Base-by-base conservation (phyloP, 2,113 vertebrate species). In the Xiphophorus maculatus region DNA sequence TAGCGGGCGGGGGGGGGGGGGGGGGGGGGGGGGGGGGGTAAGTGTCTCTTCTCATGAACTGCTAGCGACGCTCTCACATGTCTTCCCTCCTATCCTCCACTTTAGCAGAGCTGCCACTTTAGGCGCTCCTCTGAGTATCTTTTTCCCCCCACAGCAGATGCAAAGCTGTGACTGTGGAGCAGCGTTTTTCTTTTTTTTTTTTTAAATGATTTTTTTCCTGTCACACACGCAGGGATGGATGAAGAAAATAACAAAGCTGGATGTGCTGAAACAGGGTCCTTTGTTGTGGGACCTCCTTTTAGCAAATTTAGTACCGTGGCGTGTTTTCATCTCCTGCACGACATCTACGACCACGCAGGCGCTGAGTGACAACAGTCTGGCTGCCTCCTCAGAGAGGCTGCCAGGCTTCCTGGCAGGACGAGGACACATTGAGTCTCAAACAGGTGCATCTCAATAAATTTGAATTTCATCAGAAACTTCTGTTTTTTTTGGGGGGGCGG, bases 21-120 rank as follows among this genome's bases (percentile, higher is more conserved):
- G n/a, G n/a, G n/a, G n/a, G n/a, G n/a, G n/a, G n/a, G n/a, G n/a
- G n/a, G n/a, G n/a, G n/a, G n/a, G n/a, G 11, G 19, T 19, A 33
- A 11, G 30, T 35, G 30, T 19, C 63, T 35, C 30, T 33, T 66
- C 63, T 64, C 30, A 58, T 58, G 25, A 58, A 58, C 51, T 58
- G 51, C 25, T 22, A 32, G 37, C 35, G 14, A 66, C 15, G n/a
- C n/a, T 65, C 30, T 66, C 19, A 15, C 25, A n/a, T 33, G 65
- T 66, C 35, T 66, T 35, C n/a, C 40, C 25, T 37, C 65, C 35
- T 13, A 25, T 65, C 63, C 63, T 33, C 35, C 4, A 28, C 35
- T 42, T n/a, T 1, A 66, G 65, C 65, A 66, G 35, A 66, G 35
- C 65, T 66, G 65, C 35, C 65, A 66, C 65, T 15, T 58, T 37